phyloP scores from a whole-genome alignment of 1,140 invertebrate genomes.

The Philopotamus ludificatus region DNA sequence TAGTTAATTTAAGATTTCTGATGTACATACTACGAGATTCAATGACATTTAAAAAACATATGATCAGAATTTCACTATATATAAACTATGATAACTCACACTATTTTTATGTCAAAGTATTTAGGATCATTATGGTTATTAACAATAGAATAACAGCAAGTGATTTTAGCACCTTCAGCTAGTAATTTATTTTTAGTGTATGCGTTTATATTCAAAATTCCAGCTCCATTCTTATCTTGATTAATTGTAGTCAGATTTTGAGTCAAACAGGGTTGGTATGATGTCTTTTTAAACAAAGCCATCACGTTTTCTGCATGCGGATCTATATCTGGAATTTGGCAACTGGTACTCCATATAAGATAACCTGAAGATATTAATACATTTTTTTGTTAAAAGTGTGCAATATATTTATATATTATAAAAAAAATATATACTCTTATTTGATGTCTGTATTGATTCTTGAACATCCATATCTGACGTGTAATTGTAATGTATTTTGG shows the following conservation, averaged over 20 bases:
- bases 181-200: conserved; percentile 19
- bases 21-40: too few relatives aligned
- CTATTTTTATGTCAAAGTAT: conserved; percentile 51
- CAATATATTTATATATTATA: too few relatives aligned
- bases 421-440: too few relatives aligned
- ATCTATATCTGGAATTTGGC: conserved; percentile 67
- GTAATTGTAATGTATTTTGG: too few relatives aligned
- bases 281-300: conserved; percentile 58
- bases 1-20: too few relatives aligned
- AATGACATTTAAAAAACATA: too few relatives aligned
- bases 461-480: too few relatives aligned
- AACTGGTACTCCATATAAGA: conserved; percentile 67
- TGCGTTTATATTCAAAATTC: conserved; percentile 30
- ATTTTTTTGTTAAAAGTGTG: too few relatives aligned
- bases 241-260: conserved; percentile 53
- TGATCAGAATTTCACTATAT: background rate
- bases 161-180: conserved; percentile 9
- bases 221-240: conserved; percentile 42
- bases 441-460: too few relatives aligned
- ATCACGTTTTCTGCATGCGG: conserved; percentile 67
- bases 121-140: conserved; percentile 43
- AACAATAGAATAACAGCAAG: conserved; percentile 59
- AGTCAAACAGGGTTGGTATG: conserved; percentile 59
- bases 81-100: conserved; percentile 46
- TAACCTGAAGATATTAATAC: too few relatives aligned